These are phyloP conservation scores for Himalopsyche japonica DNA, from an alignment of 2,888 invertebrate species.

Conservation along the genomic window DNA sequence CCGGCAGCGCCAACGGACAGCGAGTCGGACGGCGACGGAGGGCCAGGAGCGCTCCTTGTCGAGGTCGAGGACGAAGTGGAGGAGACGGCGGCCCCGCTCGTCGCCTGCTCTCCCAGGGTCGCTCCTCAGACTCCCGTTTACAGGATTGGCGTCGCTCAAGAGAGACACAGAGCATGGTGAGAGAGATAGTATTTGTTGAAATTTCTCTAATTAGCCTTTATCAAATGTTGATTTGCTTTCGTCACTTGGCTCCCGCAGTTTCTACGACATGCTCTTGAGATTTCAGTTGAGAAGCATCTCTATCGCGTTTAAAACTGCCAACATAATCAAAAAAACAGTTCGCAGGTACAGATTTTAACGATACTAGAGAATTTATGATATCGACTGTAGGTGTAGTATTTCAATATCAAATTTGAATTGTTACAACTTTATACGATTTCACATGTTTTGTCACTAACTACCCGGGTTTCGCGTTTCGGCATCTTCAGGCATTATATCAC, in stretches of 20 bases:
- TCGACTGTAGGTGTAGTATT: too few relatives aligned
- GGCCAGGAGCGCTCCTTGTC: conserved; percentile 76
- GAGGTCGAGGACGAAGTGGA: conserved; percentile 81
- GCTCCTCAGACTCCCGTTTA: conserved; percentile 75
- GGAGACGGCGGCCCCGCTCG: conserved; percentile 75
- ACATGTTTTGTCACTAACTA: background rate
- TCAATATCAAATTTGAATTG: too few relatives aligned
- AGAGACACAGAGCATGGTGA: conserved; percentile 59
- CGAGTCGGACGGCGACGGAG: conserved; percentile 50
- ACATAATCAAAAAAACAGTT: too few relatives aligned
- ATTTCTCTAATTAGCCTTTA: too few relatives aligned
- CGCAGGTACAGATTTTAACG: too few relatives aligned
- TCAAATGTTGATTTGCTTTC: too few relatives aligned
- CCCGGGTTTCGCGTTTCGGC: background rate
- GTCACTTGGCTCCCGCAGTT: too few relatives aligned
- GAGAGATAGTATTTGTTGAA: background rate
- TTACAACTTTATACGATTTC: too few relatives aligned
- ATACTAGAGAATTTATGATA: too few relatives aligned
- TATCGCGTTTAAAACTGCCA: too few relatives aligned
- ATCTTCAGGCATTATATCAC: background rate
- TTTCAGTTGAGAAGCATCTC: too few relatives aligned
- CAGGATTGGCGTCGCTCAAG: conserved; percentile 63
- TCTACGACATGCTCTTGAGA: too few relatives aligned
- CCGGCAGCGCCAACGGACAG: conserved; percentile 41
- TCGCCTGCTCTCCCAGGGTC: conserved; percentile 64